Evolutionary conservation across 2,113 vertebrate species (phyloP).

Genomic region (Callionymus lyra): DNA sequence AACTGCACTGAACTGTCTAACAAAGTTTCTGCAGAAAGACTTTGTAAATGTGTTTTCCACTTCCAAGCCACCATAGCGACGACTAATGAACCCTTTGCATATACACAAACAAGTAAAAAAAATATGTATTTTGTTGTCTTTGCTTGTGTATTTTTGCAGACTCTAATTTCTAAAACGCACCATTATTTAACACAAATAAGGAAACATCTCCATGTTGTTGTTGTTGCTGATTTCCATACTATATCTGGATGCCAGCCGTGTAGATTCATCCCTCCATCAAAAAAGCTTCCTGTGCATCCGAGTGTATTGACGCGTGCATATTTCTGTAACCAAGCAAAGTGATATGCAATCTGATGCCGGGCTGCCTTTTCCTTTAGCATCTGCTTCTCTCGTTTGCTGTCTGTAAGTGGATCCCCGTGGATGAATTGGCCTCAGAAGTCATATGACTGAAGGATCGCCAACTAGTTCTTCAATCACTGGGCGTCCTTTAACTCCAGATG

Average conservation of each 20-base stretch:
- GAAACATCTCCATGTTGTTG: no score
- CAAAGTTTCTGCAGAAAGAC: no score
- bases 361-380: constrained; percentile 35
- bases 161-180: no score
- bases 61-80: no score
- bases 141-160: no score
- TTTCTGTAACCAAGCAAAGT: constrained; percentile 12
- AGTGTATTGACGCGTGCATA: constrained; percentile 12
- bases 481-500: not conserved
- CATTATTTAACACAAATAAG: no score
- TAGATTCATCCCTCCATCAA: constrained; percentile 7
- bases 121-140: no score
- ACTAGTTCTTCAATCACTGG: constrained; percentile 16
- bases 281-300: constrained; percentile 14
- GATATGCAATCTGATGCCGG: constrained; percentile 31
- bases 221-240: no score
- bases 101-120: no score
- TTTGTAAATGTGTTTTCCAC: no score
- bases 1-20: no score
- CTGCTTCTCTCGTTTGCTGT: constrained; percentile 36
- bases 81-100: no score
- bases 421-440: constrained; percentile 29
- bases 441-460: constrained; percentile 31
- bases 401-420: constrained; percentile 30
- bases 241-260: not conserved